Conservation (phyloP, 2,888 invertebrate species). For the Melikaiella ostensackeni region DNA sequence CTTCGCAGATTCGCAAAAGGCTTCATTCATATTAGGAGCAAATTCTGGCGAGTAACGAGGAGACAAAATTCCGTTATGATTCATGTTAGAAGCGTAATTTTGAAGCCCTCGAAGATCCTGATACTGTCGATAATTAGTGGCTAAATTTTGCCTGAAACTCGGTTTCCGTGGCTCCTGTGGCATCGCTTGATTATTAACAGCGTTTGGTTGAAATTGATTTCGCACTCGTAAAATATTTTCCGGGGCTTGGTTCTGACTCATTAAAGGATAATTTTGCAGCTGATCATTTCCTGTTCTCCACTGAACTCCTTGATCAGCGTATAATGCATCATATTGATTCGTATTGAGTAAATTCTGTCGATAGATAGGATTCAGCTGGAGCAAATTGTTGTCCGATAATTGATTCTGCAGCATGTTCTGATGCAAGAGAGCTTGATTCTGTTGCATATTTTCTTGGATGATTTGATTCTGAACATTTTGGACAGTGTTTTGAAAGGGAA, state of each 20-base stretch:
- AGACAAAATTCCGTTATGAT: constrained; percentile 59
- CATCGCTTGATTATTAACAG: constrained; percentile 64
- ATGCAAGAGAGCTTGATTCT: constrained; percentile 66
- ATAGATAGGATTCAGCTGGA: constrained; percentile 56
- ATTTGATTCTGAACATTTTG: constrained; percentile 76
- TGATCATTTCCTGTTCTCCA: constrained; percentile 23
- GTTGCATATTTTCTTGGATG: constrained; percentile 75
- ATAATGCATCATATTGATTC: constrained; percentile 49
- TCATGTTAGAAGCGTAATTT: constrained; percentile 52
- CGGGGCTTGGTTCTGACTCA: constrained; percentile 57
- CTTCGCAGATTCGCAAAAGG: constrained; percentile 64
- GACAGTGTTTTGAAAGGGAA: constrained; percentile 72
- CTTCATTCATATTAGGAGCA: constrained; percentile 72
- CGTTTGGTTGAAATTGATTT: constrained; percentile 65
- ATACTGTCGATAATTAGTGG: constrained; percentile 58
- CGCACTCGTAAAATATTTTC: constrained; percentile 66
- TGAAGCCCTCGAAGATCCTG: constrained; percentile 54
- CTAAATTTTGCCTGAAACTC: constrained; percentile 62
- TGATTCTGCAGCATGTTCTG: constrained; percentile 66
- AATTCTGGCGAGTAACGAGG: constrained; percentile 68
- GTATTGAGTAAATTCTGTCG: constrained; percentile 56
- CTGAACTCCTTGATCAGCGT: constrained; percentile 46
- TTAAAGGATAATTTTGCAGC: constrained; percentile 49
- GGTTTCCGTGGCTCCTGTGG: constrained; percentile 71
- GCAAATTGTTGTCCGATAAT: constrained; percentile 58